A percentile compares a stretch with the other conserved stretches of the same genome.
Conservation (phyloP, 1,140 invertebrate species). For the Berghia stephanieae region DNA sequence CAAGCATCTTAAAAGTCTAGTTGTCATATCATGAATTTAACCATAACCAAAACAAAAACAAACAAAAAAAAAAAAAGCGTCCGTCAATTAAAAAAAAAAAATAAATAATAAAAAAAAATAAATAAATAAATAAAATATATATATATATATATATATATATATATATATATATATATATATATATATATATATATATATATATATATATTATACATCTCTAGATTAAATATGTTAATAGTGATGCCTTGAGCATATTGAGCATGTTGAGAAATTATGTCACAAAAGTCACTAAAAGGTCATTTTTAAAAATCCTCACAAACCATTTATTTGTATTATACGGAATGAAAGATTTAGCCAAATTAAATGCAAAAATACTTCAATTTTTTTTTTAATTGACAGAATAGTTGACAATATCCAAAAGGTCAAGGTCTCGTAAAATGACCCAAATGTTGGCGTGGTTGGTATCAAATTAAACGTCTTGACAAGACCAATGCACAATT, state of each 20-base stretch:
- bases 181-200: conserved; percentile 13
- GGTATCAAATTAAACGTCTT: too few species aligned
- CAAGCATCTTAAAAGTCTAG: too few species aligned
- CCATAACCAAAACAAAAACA: not conserved
- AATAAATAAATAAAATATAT: conserved; percentile 8
- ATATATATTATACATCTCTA: not conserved
- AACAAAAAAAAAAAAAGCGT: not conserved
- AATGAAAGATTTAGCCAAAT: too few species aligned
- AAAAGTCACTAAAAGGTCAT: not conserved
- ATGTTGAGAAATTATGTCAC: not conserved
- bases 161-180: not conserved
- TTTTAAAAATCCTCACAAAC: not conserved
- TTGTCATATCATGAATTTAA: too few species aligned
- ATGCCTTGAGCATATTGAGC: conserved; percentile 5
- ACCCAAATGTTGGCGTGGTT: not conserved
- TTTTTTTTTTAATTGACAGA: not conserved
- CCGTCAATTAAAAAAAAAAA: not conserved
- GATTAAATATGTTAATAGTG: conserved; percentile 19
- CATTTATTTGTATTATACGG: too few species aligned
- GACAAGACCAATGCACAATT: too few species aligned
- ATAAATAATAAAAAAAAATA: not conserved
- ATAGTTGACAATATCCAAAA: not conserved
- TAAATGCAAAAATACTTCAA: too few species aligned
- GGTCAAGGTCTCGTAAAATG: not conserved
- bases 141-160: not conserved